Percentiles rank a stretch among this genome's conserved stretches.
Conservation (phyloP, 2,888 invertebrate genomes). For the Eristalis tenax region DNA sequence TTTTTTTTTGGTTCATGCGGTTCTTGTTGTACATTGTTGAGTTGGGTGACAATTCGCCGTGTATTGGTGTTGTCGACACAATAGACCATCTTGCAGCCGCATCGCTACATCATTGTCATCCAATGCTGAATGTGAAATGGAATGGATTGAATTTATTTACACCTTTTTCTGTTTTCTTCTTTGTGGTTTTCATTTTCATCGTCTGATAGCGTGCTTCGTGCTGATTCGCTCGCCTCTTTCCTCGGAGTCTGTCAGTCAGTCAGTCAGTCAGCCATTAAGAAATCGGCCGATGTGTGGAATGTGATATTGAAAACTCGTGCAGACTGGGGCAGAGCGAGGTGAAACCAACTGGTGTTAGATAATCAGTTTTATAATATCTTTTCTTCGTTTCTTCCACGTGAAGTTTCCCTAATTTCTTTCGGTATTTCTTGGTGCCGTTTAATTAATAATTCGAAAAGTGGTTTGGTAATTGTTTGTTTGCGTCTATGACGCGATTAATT, state of each 20-base stretch:
- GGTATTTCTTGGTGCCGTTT: slow-evolving; percentile 23
- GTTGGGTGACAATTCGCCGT: not conserved
- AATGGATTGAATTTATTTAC: slow-evolving; percentile 23
- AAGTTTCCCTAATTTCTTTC: slow-evolving; percentile 45
- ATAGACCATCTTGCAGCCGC: not conserved
- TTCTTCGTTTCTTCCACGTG: not conserved
- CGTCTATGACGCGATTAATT: slow-evolving; percentile 31
- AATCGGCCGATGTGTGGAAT: slow-evolving; percentile 42
- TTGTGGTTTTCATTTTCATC: not conserved
- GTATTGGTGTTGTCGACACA: not conserved
- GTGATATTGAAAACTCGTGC: slow-evolving; percentile 41
- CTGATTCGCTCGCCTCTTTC: slow-evolving; percentile 7
- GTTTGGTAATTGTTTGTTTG: slow-evolving; percentile 44
- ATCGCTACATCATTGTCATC: not conserved
- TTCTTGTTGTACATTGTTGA: not conserved
- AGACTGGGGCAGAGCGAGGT: not conserved
- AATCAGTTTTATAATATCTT: slow-evolving; percentile 28
- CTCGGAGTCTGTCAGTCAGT: slow-evolving; percentile 16
- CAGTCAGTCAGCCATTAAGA: slow-evolving; percentile 23
- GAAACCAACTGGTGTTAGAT: slow-evolving; percentile 22
- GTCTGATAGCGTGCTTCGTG: not conserved
- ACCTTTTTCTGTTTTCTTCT: slow-evolving; percentile 14
- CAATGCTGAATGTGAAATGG: slow-evolving; percentile 15
- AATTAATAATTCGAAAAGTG: slow-evolving; percentile 32
- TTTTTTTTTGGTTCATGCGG: not conserved